Conservation (phyloP, 2,797 vertebrate species). For the Danio aesculapii region DNA sequence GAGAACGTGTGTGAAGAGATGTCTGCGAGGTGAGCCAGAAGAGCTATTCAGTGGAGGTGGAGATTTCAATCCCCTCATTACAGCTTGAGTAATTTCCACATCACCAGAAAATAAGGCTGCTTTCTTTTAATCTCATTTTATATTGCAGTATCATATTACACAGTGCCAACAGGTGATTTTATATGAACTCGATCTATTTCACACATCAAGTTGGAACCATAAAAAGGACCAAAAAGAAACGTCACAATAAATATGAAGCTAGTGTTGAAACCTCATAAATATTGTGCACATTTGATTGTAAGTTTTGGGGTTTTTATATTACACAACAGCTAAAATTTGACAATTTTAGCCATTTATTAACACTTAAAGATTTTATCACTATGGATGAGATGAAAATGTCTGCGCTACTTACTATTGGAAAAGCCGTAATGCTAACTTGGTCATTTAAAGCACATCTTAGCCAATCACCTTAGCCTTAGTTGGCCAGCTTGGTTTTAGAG, state of each 20-base stretch:
- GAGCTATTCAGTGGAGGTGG: slow-evolving; percentile 38
- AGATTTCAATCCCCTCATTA: slow-evolving; percentile 48
- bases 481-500: too few species aligned
- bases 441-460: too few species aligned
- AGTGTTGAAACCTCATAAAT: not conserved
- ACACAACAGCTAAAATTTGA: too few species aligned
- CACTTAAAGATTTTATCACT: too few species aligned
- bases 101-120: slow-evolving; percentile 13
- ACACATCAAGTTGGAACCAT: not conserved
- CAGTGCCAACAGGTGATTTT: slow-evolving; percentile 3
- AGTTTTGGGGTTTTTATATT: too few species aligned
- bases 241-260: too few species aligned
- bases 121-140: slow-evolving; percentile 21
- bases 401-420: too few species aligned
- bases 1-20: slow-evolving; percentile 45
- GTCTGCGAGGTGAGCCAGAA: slow-evolving; percentile 44
- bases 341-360: too few species aligned
- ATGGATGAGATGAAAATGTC: too few species aligned
- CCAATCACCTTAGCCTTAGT: too few species aligned
- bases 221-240: not conserved
- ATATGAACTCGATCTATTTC: not conserved
- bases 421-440: too few species aligned
- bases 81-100: slow-evolving; percentile 24
- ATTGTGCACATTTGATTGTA: not conserved
- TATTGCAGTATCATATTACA: slow-evolving; percentile 11